Evolutionary conservation across 92 coral and sea anemone genomes (phyloP).

Genomic region (Ricordea florida): DNA sequence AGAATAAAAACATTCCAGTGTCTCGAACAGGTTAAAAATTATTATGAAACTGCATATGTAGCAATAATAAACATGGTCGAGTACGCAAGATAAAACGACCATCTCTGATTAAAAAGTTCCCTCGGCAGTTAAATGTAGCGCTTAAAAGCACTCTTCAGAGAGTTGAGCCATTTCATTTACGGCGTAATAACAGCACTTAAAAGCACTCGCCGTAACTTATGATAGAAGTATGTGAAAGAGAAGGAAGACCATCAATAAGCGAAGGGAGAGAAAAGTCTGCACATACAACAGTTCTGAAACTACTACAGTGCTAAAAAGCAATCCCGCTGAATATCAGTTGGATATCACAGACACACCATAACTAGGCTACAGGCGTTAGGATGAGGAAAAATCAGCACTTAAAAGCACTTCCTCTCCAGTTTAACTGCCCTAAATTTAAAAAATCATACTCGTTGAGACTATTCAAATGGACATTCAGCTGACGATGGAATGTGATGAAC

Average conservation of each 20-base stretch:
- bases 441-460: too few species aligned
- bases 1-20: too few species aligned
- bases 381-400: slow-evolving; percentile 30
- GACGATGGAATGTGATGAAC: too few species aligned
- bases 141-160: slow-evolving; percentile 77
- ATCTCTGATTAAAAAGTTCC: too few species aligned
- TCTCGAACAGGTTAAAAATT: too few species aligned
- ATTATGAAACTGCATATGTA: too few species aligned
- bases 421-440: too few species aligned
- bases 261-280: background rate
- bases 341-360: background rate
- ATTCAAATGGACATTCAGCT: too few species aligned
- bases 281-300: too few species aligned
- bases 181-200: slow-evolving; percentile 34
- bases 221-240: background rate
- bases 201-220: slow-evolving; percentile 51
- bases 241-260: background rate
- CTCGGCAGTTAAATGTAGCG: slow-evolving; percentile 42
- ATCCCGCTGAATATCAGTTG: background rate
- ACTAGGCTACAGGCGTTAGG: background rate
- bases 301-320: slow-evolving; percentile 25
- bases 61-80: too few species aligned
- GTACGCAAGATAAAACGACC: too few species aligned
- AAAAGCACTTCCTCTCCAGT: slow-evolving; percentile 43
- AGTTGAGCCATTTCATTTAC: slow-evolving; percentile 4